These are phyloP conservation scores for Heliconius charithonia DNA, from an alignment of 2,888 invertebrate species.

Conservation along the genomic window DNA sequence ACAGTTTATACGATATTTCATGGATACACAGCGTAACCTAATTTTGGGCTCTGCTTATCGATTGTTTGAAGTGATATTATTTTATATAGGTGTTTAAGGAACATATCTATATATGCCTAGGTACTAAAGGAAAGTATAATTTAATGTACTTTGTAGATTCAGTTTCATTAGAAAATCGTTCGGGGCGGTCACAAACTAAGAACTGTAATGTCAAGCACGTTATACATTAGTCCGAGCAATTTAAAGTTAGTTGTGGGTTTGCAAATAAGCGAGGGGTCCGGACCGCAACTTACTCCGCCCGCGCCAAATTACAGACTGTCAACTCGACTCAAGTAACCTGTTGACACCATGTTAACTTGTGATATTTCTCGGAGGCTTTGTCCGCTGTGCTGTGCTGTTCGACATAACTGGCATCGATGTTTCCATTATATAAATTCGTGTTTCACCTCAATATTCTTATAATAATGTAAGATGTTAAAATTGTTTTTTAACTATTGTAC, in stretches of 20 bases:
- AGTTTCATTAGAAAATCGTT: conserved; percentile 56
- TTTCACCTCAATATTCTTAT: not conserved
- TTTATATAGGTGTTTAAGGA: not conserved
- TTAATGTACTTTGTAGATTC: conserved; percentile 48
- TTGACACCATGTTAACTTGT: conserved; percentile 73
- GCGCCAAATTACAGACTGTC: conserved; percentile 78
- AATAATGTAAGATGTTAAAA: not conserved
- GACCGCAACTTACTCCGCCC: conserved; percentile 69
- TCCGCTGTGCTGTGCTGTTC: conserved; percentile 54
- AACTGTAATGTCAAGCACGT: conserved; percentile 63
- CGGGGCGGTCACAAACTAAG: conserved; percentile 61
- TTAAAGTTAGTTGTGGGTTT: conserved; percentile 74
- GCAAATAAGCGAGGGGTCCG: conserved; percentile 73
- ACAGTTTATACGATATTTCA: not conserved
- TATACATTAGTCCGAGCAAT: conserved; percentile 74
- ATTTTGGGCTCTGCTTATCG: not conserved
- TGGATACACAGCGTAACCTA: not conserved
- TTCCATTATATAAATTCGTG: conserved; percentile 27
- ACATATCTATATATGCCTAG: not conserved
- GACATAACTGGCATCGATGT: conserved; percentile 60
- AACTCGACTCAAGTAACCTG: conserved; percentile 80
- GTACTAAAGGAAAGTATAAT: conserved; percentile 50
- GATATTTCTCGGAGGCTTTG: conserved; percentile 60
- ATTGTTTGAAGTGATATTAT: not conserved
- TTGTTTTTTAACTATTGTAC: not conserved